Base-by-base conservation (phyloP, 1,140 invertebrate species). In the Penaeus vannamei region DNA sequence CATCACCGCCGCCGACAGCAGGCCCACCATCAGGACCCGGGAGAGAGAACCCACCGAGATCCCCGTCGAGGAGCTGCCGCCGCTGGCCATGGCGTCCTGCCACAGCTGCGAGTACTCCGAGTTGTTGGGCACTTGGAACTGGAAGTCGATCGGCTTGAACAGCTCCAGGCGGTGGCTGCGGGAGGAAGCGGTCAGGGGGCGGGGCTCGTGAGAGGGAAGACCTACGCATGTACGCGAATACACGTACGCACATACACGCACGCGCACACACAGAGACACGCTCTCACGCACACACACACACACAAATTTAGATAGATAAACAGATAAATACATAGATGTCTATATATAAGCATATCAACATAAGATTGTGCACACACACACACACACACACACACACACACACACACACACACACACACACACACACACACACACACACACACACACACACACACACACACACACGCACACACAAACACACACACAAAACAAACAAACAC, bases 131-230 rank as follows among this genome's bases (percentile, higher is more conserved):
- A 90, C 32, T 62, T 84, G 84, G 80, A 76, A 86, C 84, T 86
- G 76, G 66, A 90, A 90, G 84, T 90, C 89, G 32, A 90, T 90
- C 23, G 87, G 62, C 23, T 79, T 46, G 81, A 89, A 89, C 29
- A 89, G 82, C 3, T 83, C 32, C n/a, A 88, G 86, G 26, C 85
- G 85, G 46, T 86, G 85, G 85, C 85, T 88, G 61, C 26, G 72
- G 53, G 23, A 19, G 17, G 76, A 20, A 19, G 42, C 42, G 42
- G 42, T 46, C 10, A 46, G 42, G 42, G 42, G 10, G 10, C 42
- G 36, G 17, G 36, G 14, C 19, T 0, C 36, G 69, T 1, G 26
- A 1, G 5, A 36, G 2, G 14, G 12, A 10, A 5, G 0, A 19
- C 26, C 10, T 10, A 14, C 12, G 69, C 17, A 53, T 0, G 17